phyloP scores from a whole-genome alignment of 2,888 invertebrate species.

The Lamellibrachia columna region DNA sequence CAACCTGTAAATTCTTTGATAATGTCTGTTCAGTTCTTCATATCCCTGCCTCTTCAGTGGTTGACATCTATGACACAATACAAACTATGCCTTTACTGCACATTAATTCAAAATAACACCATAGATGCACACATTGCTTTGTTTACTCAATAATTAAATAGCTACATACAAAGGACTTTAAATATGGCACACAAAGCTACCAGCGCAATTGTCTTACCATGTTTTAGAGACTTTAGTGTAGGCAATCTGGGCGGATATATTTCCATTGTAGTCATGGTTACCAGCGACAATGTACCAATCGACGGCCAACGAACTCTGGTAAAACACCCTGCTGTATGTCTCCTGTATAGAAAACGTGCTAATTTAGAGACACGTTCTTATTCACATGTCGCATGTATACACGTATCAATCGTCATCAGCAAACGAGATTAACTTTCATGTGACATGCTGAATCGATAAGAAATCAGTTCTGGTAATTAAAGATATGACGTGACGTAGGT shows the following conservation, averaged over 20 bases:
- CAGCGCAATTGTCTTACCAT: slow-evolving; percentile 54
- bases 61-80: too few species aligned
- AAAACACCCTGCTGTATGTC: slow-evolving; percentile 24
- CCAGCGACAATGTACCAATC: slow-evolving; percentile 69
- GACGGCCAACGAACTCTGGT: slow-evolving; percentile 47
- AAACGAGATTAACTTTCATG: not conserved
- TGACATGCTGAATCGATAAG: not conserved
- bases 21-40: too few species aligned
- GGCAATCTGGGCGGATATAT: slow-evolving; percentile 67
- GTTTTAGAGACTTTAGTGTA: slow-evolving; percentile 61
- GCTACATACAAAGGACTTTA: not conserved
- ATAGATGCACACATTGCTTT: too few species aligned
- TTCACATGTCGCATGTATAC: not conserved
- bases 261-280: slow-evolving; percentile 69
- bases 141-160: too few species aligned
- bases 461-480: not conserved
- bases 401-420: not conserved
- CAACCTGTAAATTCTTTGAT: too few species aligned
- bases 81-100: too few species aligned
- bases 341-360: slow-evolving; percentile 22
- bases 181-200: not conserved
- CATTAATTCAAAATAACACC: too few species aligned
- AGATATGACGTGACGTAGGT: not conserved
- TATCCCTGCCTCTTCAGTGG: too few species aligned
- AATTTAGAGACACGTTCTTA: not conserved